Percentiles rank a stretch among this genome's conserved stretches.
Conservation (phyloP, 2,888 invertebrate species). For the Drosophila histrio region DNA sequence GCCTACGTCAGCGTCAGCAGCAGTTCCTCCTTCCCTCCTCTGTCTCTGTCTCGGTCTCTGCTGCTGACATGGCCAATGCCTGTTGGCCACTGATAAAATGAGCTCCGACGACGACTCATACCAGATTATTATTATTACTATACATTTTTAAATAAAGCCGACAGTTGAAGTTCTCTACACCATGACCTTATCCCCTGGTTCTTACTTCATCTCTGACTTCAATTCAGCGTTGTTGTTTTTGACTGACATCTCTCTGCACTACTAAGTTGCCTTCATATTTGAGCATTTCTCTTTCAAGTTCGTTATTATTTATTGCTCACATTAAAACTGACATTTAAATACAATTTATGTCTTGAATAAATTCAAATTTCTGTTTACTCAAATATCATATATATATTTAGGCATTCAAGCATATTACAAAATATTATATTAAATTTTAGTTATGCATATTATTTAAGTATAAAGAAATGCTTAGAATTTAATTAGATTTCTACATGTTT, state of each 20-base stretch:
- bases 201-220: background rate
- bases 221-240: background rate
- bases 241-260: conserved; percentile 6
- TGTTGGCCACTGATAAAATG: conserved; percentile 59
- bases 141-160: conserved; percentile 65
- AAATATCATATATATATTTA: background rate
- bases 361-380: background rate
- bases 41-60: background rate
- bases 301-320: background rate
- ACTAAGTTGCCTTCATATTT: background rate
- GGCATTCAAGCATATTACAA: background rate
- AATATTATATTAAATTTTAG: background rate
- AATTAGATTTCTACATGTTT: too few species aligned
- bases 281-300: background rate
- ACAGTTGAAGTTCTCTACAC: conserved; percentile 56
- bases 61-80: conserved; percentile 17
- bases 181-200: background rate
- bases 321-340: background rate
- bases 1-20: conserved; percentile 40
- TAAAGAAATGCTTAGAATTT: background rate
- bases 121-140: conserved; percentile 55
- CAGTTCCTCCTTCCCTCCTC: background rate
- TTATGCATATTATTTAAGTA: background rate
- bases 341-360: background rate
- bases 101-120: conserved; percentile 15